Conservation (phyloP, 2,113 vertebrate species). For the Pavo muticus region DNA sequence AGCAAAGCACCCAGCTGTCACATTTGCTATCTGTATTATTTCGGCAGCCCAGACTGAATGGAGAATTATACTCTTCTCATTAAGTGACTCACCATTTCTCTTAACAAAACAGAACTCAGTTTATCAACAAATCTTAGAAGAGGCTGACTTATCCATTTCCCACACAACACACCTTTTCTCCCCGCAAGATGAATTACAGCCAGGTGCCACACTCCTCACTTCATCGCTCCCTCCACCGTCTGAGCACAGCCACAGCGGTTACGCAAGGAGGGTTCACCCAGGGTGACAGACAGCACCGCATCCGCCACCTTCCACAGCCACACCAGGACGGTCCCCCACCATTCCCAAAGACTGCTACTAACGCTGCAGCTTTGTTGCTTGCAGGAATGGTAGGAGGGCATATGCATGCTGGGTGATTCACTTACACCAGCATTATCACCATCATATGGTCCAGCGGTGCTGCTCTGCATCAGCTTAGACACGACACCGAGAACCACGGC, state of each 20-base stretch:
- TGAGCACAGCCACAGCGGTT: neutral
- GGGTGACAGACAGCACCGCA: neutral
- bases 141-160: neutral
- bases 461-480: neutral
- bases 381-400: neutral
- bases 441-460: neutral
- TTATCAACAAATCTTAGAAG: neutral
- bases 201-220: neutral
- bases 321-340: accelerated
- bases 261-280: neutral
- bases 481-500: neutral
- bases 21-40: neutral
- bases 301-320: neutral
- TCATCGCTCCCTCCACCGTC: accelerated
- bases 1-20: neutral
- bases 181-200: neutral
- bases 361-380: neutral
- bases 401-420: neutral
- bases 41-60: neutral
- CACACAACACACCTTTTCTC: neutral
- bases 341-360: neutral
- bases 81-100: neutral
- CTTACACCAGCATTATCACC: neutral
- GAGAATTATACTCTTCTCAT: neutral
- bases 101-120: neutral